These are phyloP conservation scores for Phasianus colchicus DNA, from an alignment of 2,113 vertebrate genomes.

Conservation along the genomic window DNA sequence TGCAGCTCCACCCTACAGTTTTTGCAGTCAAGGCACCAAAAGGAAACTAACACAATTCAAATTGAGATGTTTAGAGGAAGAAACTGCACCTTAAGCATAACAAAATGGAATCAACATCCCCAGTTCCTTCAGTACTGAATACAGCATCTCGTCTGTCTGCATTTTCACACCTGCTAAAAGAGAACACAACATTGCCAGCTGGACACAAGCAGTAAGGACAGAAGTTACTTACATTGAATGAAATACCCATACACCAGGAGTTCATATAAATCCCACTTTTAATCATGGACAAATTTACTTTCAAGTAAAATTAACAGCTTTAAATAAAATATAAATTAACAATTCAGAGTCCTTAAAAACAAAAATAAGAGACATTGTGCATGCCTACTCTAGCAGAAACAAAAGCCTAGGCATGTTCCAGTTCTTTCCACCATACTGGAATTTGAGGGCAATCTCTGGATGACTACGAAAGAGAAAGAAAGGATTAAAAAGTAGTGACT, in stretches of 20 bases:
- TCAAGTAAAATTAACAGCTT: slow-evolving; percentile 53
- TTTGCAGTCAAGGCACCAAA: accelerated
- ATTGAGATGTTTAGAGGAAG: neutral
- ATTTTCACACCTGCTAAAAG: neutral
- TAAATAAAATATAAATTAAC: slow-evolving; percentile 74
- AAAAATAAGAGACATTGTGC: neutral
- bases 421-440: neutral
- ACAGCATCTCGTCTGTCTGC: neutral
- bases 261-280: slow-evolving; percentile 64
- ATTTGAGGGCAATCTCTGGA: neutral
- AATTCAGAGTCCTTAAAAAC: neutral
- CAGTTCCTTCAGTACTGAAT: neutral
- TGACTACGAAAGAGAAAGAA: neutral
- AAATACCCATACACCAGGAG: neutral
- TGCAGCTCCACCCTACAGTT: too few relatives aligned
- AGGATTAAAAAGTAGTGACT: neutral
- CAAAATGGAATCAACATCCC: accelerated
- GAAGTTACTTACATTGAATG: neutral
- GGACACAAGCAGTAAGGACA: neutral
- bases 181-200: neutral
- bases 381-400: neutral
- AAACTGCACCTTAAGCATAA: neutral
- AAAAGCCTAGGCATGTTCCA: neutral
- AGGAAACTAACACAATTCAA: neutral
- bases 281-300: slow-evolving; percentile 40